phyloP scores from a whole-genome alignment of 2,888 invertebrate genomes.

The Listrodromus nycthemerus region DNA sequence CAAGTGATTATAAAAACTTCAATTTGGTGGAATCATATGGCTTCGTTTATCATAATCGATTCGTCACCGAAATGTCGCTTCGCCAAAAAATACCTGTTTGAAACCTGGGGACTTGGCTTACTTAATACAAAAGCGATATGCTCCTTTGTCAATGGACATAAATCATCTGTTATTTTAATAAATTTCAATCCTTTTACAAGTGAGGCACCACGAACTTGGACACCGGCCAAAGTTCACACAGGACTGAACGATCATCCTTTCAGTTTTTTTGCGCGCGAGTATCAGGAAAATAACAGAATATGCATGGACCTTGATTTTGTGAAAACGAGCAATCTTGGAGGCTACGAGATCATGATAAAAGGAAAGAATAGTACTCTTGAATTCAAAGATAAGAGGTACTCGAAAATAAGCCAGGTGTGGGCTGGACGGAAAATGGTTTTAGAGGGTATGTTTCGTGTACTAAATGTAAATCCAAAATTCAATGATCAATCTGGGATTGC shows the following conservation, averaged over 20 bases:
- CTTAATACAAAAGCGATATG: slow-evolving; percentile 7
- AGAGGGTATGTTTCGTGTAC: no score
- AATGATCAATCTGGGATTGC: no score
- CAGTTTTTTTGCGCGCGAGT: not conserved
- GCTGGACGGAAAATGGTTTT: no score
- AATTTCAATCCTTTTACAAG: slow-evolving; percentile 9
- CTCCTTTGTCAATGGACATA: not conserved
- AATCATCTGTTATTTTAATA: not conserved
- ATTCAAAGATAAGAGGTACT: no score
- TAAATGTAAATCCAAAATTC: no score
- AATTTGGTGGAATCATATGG: slow-evolving; percentile 21
- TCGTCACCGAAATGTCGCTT: not conserved
- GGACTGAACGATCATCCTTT: not conserved
- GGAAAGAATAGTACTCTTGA: no score
- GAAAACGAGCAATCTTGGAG: no score
- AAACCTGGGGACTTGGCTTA: not conserved
- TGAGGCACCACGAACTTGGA: not conserved
- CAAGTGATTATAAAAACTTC: not conserved
- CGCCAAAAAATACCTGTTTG: not conserved
- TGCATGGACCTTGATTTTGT: no score
- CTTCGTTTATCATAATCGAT: not conserved
- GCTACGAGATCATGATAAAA: no score
- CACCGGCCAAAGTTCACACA: not conserved
- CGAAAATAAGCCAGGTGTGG: no score
- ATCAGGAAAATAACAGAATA: not conserved